These are phyloP conservation scores for Mastacembelus armatus DNA, from an alignment of 2,797 vertebrate genomes.

Conservation along the genomic window DNA sequence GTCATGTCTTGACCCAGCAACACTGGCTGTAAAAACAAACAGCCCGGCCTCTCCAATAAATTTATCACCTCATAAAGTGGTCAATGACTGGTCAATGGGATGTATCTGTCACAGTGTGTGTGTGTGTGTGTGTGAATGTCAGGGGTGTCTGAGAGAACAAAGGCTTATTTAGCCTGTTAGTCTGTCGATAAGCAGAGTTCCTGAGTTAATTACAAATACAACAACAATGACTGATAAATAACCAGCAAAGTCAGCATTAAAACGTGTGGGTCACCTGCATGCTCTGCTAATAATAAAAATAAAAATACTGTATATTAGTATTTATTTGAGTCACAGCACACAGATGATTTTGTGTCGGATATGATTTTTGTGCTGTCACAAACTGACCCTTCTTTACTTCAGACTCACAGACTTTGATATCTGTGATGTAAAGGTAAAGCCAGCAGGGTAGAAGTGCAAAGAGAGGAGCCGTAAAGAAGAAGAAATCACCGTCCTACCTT, in stretches of 20 bases:
- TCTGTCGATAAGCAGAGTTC: conserved; percentile 14
- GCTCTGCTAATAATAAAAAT: too few species aligned
- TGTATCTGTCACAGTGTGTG: conserved; percentile 53
- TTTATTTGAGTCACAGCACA: neutral
- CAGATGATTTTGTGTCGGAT: neutral
- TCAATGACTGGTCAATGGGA: conserved; percentile 74
- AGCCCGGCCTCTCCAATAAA: conserved; percentile 83
- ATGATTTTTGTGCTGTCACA: neutral
- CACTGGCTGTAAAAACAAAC: conserved; percentile 81
- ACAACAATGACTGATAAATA: neutral
- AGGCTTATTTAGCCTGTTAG: conserved; percentile 19
- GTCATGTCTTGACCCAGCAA: conserved; percentile 81
- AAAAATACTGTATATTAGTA: too few species aligned
- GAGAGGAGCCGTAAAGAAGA: too few species aligned
- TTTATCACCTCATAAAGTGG: conserved; percentile 86
- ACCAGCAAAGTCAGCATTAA: neutral
- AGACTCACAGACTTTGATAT: neutral
- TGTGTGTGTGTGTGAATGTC: conserved; percentile 37
- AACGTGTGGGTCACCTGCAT: neutral
- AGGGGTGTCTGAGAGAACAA: conserved; percentile 23
- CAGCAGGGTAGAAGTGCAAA: too few species aligned
- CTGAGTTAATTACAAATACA: conserved; percentile 5
- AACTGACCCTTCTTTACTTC: neutral
- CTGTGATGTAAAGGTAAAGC: neutral
- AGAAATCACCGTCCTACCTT: conserved; percentile 86